Percentiles rank a stretch among this genome's conserved stretches.
Conservation (phyloP, 2,113 vertebrate genomes). For the Plecotus auritus region DNA sequence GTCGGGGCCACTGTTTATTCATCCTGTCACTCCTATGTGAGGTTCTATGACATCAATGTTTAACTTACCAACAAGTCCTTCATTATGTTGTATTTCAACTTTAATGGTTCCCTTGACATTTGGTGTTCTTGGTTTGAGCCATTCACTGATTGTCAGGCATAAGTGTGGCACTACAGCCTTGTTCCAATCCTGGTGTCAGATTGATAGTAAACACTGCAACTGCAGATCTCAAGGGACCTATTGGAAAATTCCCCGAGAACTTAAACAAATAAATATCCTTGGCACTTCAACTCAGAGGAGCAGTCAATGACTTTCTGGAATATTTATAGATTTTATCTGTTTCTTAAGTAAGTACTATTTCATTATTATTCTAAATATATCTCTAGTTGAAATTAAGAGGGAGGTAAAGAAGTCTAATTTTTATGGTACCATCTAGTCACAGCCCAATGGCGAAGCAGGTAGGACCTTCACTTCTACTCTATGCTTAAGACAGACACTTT, state of each 20-base stretch:
- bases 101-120: background rate
- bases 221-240: background rate
- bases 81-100: background rate
- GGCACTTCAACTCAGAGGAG: background rate
- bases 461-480: constrained; percentile 38
- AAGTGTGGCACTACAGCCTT: background rate
- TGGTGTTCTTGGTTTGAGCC: background rate
- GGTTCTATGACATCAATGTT: background rate
- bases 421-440: constrained; percentile 55
- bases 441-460: constrained; percentile 46
- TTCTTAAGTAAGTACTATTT: constrained; percentile 40
- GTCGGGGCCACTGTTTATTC: background rate
- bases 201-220: background rate
- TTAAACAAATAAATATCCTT: background rate
- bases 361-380: constrained; percentile 41
- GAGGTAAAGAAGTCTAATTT: constrained; percentile 64
- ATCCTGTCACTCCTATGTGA: background rate
- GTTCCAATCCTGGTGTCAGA: background rate
- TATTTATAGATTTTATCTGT: constrained; percentile 42
- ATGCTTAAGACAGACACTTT: background rate
- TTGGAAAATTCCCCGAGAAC: background rate
- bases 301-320: background rate
- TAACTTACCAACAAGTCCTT: background rate
- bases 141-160: background rate
- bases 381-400: constrained; percentile 57